Percentiles rank a stretch among this genome's conserved stretches.
These are phyloP conservation scores for Stichopus chloronotus DNA, from an alignment of 35 echinoderm and acorn worm species.

Conservation along the genomic window DNA sequence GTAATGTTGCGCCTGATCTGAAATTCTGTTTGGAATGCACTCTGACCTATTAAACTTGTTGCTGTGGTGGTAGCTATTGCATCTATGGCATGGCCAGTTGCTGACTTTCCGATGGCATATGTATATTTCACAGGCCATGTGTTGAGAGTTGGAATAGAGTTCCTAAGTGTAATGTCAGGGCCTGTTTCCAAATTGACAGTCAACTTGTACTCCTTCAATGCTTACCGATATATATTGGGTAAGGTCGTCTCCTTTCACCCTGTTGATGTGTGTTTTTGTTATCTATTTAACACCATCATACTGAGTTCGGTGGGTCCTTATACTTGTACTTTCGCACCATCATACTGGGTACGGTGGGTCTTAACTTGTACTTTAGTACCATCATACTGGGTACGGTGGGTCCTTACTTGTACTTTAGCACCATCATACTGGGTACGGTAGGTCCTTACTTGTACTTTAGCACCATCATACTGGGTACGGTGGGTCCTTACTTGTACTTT, in stretches of 20 bases:
- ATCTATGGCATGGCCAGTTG: not conserved
- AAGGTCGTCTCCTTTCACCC: not conserved
- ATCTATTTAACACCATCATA: not conserved
- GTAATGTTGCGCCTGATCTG: not conserved
- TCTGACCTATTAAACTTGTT: not conserved
- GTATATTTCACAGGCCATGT: not conserved
- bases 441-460: too few species aligned
- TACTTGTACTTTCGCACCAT: too few species aligned
- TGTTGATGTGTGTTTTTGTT: too few species aligned
- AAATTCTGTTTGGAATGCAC: not conserved
- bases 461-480: too few species aligned
- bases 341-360: too few species aligned
- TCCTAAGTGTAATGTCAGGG: slow-evolving; percentile 5
- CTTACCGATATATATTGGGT: slow-evolving; percentile 13
- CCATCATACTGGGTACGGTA: too few species aligned
- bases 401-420: too few species aligned
- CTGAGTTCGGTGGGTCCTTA: too few species aligned
- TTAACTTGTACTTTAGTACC: too few species aligned
- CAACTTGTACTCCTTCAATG: not conserved
- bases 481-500: too few species aligned
- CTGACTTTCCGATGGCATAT: not conserved
- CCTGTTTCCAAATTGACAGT: not conserved
- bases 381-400: too few species aligned
- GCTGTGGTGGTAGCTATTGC: not conserved
- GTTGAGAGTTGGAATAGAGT: not conserved